Evolutionary conservation across 1,140 invertebrate genomes (phyloP), one percentile per base, ranked within the genome.

Genomic region (Condylostylus longicornis): DNA sequence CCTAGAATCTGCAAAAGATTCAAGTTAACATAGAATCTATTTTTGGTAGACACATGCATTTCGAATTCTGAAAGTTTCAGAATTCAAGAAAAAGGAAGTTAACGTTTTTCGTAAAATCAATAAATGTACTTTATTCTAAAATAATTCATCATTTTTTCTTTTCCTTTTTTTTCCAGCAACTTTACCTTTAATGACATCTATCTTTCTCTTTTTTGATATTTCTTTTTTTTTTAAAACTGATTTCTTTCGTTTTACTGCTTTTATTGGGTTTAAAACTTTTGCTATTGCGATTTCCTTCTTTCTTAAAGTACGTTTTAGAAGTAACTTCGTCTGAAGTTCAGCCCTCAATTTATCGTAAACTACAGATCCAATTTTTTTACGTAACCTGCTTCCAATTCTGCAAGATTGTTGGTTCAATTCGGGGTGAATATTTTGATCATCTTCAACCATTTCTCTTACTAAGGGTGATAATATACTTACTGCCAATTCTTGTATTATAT

Each of bases 261-360:
- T 53, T 48, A 77, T 72, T 5, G 82, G 81, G 64, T 82, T 68
- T 1, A 70, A 72, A 0, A 86, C 70, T 41, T 67, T 68, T 55
- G 71, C 61, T 52, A 77, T 61, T 64, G 67, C 71, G 31, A 71
- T 65, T 17, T 64, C 46, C 42, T 72, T 71, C 47, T 78, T 82
- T 13, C 77, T 67, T 41, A 74, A 68, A 3, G 74, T 70, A 48
- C 70, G 66, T 40, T 68, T 73, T 7, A 69, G 63, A 34, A 71
- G 66, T 3, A 79, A 46, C 33, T 61, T 65, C 35, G 68, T 64
- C 51, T 76, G 67, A 12, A 72, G 53, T 38, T 54, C 54, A 14
- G 67, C 65, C 20, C 79, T 62, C 14, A 70, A 58, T 38, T 63
- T 59, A 10, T 71, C 68, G 47, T 81, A 87, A 2, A 63, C 56